Conservation (phyloP, 2,888 invertebrate genomes). For the Trichogramma dendrolimi region DNA sequence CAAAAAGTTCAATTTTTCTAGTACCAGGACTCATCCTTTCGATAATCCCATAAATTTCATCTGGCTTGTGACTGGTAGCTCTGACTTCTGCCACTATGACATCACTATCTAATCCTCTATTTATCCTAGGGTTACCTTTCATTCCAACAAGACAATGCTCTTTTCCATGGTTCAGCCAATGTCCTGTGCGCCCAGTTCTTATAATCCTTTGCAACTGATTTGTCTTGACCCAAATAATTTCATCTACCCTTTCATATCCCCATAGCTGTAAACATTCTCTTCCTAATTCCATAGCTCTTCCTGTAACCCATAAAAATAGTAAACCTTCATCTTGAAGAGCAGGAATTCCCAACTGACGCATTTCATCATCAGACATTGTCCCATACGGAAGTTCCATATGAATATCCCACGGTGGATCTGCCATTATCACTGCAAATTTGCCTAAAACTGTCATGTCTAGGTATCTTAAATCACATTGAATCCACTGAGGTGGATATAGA, state of each 20-base stretch:
- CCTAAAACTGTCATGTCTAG: conserved; percentile 88
- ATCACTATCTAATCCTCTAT: conserved; percentile 92
- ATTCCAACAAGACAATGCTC: conserved; percentile 95
- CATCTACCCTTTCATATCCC: conserved; percentile 96
- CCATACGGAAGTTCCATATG: conserved; percentile 99
- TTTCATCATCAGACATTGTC: conserved; percentile 98
- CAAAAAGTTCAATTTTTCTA: conserved; percentile 94
- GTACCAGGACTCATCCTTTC: conserved; percentile 95
- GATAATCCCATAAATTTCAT: conserved; percentile 97
- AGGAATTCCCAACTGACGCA: conserved; percentile 91
- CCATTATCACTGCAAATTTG: conserved; percentile 98
- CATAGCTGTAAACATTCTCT: conserved; percentile 92
- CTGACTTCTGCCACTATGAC: conserved; percentile 97
- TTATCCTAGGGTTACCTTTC: conserved; percentile 90
- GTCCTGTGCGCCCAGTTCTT: conserved; percentile 92
- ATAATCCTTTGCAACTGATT: conserved; percentile 97
- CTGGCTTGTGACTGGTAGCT: conserved; percentile 96
- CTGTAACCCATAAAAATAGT: conserved; percentile 97
- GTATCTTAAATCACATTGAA: conserved; percentile 91
- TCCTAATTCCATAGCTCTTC: conserved; percentile 93
- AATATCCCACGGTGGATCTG: conserved; percentile 98
- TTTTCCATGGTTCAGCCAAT: conserved; percentile 98
- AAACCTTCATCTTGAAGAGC: conserved; percentile 92
- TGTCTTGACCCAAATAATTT: conserved; percentile 98
- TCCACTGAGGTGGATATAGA: conserved; percentile 89